Percentiles rank a stretch among this genome's conserved stretches.
phyloP scores from a whole-genome alignment of 2,113 vertebrate species.

The Formicarius rufipectus region DNA sequence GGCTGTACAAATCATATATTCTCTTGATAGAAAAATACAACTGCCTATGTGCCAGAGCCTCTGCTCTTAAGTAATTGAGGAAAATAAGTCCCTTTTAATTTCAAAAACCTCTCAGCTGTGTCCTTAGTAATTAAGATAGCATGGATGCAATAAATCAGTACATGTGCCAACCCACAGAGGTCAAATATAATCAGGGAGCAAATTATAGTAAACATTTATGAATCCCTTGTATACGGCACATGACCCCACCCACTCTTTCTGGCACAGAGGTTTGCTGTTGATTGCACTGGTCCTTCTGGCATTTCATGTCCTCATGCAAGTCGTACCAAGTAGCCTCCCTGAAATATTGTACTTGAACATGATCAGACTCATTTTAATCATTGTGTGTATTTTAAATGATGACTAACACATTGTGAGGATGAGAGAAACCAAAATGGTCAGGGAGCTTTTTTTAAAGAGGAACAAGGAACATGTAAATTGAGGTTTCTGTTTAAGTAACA shows the following conservation, averaged over 20 bases:
- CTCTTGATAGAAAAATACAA: neutral
- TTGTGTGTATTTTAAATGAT: slow-evolving; percentile 57
- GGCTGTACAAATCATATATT: neutral
- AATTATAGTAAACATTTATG: slow-evolving; percentile 92
- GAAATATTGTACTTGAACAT: slow-evolving; percentile 68
- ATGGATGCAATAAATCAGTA: slow-evolving; percentile 68
- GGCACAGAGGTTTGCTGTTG: slow-evolving; percentile 81
- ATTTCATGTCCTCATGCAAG: slow-evolving; percentile 72
- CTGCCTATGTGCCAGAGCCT: neutral
- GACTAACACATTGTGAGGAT: slow-evolving; percentile 63
- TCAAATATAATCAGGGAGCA: slow-evolving; percentile 84
- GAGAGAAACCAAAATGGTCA: slow-evolving; percentile 47
- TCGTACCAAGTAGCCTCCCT: slow-evolving; percentile 71
- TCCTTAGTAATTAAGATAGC: slow-evolving; percentile 72
- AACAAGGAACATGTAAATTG: slow-evolving; percentile 10
- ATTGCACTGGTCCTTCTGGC: slow-evolving; percentile 81
- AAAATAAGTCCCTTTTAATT: slow-evolving; percentile 63
- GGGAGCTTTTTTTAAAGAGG: neutral
- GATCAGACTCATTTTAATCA: slow-evolving; percentile 76
- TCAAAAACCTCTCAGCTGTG: slow-evolving; percentile 59
- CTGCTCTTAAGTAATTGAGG: slow-evolving; percentile 32
- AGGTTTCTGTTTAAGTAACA: slow-evolving; percentile 9
- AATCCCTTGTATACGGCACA: slow-evolving; percentile 87
- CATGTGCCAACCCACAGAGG: slow-evolving; percentile 88
- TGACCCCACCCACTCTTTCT: slow-evolving; percentile 88